Evolutionary conservation across 2,113 vertebrate species (phyloP).

Genomic region (Pyxicephalus adspersus): DNA sequence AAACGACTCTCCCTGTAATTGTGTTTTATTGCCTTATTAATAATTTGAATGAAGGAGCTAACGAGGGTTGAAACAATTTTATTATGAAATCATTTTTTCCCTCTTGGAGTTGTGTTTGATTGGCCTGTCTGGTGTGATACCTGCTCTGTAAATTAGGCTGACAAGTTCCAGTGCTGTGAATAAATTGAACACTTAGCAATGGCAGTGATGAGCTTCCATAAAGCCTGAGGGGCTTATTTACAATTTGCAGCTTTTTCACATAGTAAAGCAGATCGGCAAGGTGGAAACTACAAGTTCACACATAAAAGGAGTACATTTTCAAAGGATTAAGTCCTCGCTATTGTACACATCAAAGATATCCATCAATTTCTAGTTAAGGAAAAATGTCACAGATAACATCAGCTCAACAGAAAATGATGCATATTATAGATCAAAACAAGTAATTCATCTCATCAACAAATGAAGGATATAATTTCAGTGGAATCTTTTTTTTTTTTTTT

Average conservation of each 20-base stretch:
- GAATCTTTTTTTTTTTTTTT: too few species aligned
- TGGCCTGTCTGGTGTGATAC: constrained; percentile 40
- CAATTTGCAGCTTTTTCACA: neutral
- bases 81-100: constrained; percentile 36
- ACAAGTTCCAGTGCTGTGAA: constrained; percentile 45
- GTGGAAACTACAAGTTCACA: neutral
- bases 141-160: constrained; percentile 50
- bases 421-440: too few species aligned
- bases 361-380: too few species aligned
- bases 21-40: constrained; percentile 47
- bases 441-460: too few species aligned
- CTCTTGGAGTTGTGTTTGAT: constrained; percentile 23
- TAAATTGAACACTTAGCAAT: constrained; percentile 51
- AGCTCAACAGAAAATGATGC: too few species aligned
- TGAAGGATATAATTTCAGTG: too few species aligned
- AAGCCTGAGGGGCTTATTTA: constrained; percentile 40
- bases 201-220: constrained; percentile 40
- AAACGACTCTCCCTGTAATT: constrained; percentile 12
- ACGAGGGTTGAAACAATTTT: constrained; percentile 48
- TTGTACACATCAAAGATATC: neutral
- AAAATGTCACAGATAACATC: too few species aligned
- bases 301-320: neutral
- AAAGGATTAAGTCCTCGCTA: neutral
- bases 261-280: neutral
- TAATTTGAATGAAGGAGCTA: constrained; percentile 45